Evolutionary conservation across 2,888 invertebrate genomes (phyloP).

Genomic region (Dromius quadrimaculatus): DNA sequence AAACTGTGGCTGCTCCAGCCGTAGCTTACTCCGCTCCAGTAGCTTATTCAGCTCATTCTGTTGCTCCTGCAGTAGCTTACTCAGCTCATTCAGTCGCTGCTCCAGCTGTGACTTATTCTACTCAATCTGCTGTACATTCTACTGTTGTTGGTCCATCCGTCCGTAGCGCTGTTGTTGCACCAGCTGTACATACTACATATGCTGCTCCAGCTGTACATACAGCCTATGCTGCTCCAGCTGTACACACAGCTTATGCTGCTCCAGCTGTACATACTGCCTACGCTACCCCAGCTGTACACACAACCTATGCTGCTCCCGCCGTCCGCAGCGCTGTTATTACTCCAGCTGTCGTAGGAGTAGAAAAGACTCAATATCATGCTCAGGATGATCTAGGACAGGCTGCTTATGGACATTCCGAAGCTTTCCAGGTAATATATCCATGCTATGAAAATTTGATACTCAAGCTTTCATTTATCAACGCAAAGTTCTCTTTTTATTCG

Average conservation of each 20-base stretch:
- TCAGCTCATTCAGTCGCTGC: slow-evolving; percentile 62
- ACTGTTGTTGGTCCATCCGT: slow-evolving; percentile 66
- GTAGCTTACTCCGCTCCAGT: slow-evolving; percentile 62
- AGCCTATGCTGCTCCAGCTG: slow-evolving; percentile 61
- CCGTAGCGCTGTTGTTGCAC: slow-evolving; percentile 61
- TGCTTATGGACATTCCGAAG: slow-evolving; percentile 64
- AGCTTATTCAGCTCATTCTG: slow-evolving; percentile 61
- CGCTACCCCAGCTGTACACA: slow-evolving; percentile 55
- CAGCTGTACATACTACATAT: slow-evolving; percentile 65
- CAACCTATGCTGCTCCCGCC: slow-evolving; percentile 55
- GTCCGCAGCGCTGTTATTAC: slow-evolving; percentile 65
- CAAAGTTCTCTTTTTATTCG: too few species aligned
- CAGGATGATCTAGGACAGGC: slow-evolving; percentile 66
- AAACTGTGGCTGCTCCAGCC: slow-evolving; percentile 69
- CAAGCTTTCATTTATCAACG: too few species aligned
- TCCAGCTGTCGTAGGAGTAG: slow-evolving; percentile 57
- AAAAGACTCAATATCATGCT: slow-evolving; percentile 65
- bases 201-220: slow-evolving; percentile 61
- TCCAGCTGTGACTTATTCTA: slow-evolving; percentile 61
- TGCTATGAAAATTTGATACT: too few species aligned
- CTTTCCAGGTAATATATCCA: too few species aligned
- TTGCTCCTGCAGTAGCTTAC: slow-evolving; percentile 66
- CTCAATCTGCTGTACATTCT: slow-evolving; percentile 62
- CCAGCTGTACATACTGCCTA: background rate
- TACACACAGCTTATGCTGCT: background rate